Base-by-base conservation (phyloP, 1,140 invertebrate genomes). In the Ceratosolen fusciceps region DNA sequence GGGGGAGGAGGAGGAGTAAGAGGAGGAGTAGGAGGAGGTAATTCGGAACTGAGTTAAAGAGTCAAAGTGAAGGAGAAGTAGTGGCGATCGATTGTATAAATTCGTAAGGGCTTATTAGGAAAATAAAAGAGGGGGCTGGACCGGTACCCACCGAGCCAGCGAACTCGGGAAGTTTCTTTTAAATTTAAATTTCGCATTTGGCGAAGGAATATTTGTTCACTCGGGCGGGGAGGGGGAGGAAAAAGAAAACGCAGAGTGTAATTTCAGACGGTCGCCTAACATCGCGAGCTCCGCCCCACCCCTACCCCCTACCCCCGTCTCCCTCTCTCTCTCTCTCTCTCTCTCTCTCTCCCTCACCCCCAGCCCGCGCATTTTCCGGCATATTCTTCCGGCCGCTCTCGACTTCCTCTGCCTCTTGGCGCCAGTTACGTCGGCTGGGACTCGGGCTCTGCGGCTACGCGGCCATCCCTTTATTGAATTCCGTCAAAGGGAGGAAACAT, bases 241-340 rank as follows among this genome's bases (percentile, higher is more conserved):
- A 60, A 43, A 60, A 21, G 24, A 60, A 24, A 31, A 72, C 16
- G 60, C 7, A 58, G 31, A 74, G 58, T 49, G 73, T 62, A 80
- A 74, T 80, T 80, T 76, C 26, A 76, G 74, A 71, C 65, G 16
- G 14, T 80, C n/a, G 73, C 72, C 73, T 71, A 80, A 80, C 52
- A 80, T 74, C 77, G 16, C 12, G 26, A 7, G 29, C 19, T 56
- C n/a, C 24, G 5, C 39, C 21, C 10, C 24, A n/a, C n/a, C n/a
- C n/a, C n/a, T n/a, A n/a, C n/a, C n/a, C n/a, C n/a, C n/a, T n/a
- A n/a, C n/a, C n/a, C n/a, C n/a, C n/a, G n/a, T n/a, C n/a, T n/a
- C n/a, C n/a, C n/a, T n/a, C n/a, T n/a, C n/a, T n/a, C n/a, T n/a
- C n/a, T n/a, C n/a, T n/a, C n/a, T n/a, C n/a, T n/a, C n/a, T n/a